A percentile compares a stretch with the other conserved stretches of the same genome.
Conservation (phyloP, 2,113 vertebrate genomes). For the Malurus elegans region DNA sequence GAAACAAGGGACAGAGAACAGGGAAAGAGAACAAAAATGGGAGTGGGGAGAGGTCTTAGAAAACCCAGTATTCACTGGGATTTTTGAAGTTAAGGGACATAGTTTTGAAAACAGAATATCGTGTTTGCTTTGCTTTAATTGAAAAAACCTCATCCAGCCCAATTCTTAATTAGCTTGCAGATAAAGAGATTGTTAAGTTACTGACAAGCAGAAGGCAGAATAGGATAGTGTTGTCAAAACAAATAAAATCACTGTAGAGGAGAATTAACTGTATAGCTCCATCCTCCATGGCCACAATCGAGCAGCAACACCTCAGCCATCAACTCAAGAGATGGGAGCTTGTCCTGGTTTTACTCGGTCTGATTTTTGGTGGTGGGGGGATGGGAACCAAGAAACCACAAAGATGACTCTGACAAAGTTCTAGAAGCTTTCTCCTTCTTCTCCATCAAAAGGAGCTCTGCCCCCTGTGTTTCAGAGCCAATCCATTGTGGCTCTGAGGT, state of each 20-base stretch:
- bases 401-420: no score
- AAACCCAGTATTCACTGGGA: background rate
- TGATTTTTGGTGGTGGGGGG: no score
- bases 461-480: no score
- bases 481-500: no score
- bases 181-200: background rate
- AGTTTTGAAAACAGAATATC: background rate
- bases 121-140: background rate
- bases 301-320: background rate
- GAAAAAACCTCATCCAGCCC: background rate
- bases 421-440: no score
- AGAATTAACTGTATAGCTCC: background rate
- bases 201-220: background rate
- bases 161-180: background rate
- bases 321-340: rapidly evolving
- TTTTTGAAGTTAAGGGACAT: background rate
- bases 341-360: no score
- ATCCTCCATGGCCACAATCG: background rate
- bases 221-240: background rate
- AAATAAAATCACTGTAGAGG: background rate
- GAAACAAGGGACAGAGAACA: background rate
- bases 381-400: no score
- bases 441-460: no score
- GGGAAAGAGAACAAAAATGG: background rate
- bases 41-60: background rate